phyloP scores from a whole-genome alignment of 2,888 invertebrate species.

The Schrankia costaestrigalis region DNA sequence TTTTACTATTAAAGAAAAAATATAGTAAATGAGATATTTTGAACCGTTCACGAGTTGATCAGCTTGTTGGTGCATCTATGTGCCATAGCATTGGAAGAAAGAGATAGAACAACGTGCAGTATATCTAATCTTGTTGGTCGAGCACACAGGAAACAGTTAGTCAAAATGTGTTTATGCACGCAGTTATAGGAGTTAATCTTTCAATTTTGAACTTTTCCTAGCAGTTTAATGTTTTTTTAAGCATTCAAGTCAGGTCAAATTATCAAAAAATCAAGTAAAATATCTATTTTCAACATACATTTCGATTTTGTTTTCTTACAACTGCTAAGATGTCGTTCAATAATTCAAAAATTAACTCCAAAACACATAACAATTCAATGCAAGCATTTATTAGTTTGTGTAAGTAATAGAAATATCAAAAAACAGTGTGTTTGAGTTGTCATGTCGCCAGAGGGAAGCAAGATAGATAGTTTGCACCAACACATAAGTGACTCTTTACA shows the following conservation, averaged over 20 bases:
- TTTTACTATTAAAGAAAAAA: no score
- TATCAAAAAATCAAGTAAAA: conserved; percentile 6
- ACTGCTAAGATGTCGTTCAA: conserved; percentile 2
- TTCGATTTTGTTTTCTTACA: no score
- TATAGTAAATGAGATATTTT: no score
- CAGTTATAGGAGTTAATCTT: conserved; percentile 45
- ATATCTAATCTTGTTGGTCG: conserved; percentile 71
- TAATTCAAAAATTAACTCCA: conserved; percentile 37
- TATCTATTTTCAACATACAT: no score
- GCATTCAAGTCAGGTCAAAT: background rate
- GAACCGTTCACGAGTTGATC: conserved; percentile 45
- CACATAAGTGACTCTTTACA: conserved; percentile 56
- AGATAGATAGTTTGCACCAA: conserved; percentile 56
- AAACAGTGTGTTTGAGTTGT: conserved; percentile 47
- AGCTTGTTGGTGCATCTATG: conserved; percentile 45
- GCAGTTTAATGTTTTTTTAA: background rate
- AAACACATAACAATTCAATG: conserved; percentile 56
- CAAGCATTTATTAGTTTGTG: conserved; percentile 59
- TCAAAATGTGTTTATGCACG: conserved; percentile 47
- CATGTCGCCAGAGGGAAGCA: conserved; percentile 56
- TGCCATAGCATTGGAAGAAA: conserved; percentile 47
- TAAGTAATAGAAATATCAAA: conserved; percentile 47
- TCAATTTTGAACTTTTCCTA: conserved; percentile 19
- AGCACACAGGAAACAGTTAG: conserved; percentile 62
- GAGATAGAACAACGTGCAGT: conserved; percentile 57